Base-by-base conservation (phyloP, 2,888 invertebrate species). In the Arctia plantaginis region DNA sequence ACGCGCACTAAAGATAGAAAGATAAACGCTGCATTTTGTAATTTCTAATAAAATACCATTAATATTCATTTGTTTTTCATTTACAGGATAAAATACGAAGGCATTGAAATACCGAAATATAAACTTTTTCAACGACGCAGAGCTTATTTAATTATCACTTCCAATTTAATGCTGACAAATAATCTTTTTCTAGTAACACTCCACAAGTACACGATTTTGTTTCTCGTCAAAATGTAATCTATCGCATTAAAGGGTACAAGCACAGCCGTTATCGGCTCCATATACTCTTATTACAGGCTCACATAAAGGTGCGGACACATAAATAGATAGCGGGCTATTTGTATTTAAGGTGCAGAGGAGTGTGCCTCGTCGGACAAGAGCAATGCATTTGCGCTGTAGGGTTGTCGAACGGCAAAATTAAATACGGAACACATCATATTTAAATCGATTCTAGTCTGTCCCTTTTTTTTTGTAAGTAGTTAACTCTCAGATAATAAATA, bases 241-340 rank as follows among this genome's bases (percentile, higher is more conserved):
- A 59, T 66, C 66, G 66, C 66, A 51, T 39, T 66, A 27, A 35
- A 66, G 27, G 64, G 39, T 59, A 65, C 68, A 72, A 72, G 69
- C 33, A 55, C 68, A 47, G 59, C 35, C 39, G 39, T 75, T 75
- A 77, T 77, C 76, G 67, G 62, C 30, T 47, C 75, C 74, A 73
- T 76, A 71, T 71, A 76, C 76, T 72, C 69, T 55, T 74, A 73
- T 69, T 75, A 74, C 73, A 47, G 69, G 74, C 67, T 70, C 71
- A 41, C 71, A 79, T 77, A 73, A 76, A 79, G 80, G 79, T 77
- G 76, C 69, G 80, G 77, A 74, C 81, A 80, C 79, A 85, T 83
- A 80, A 82, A 84, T 72, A 77, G 69, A 72, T 65, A 73, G 76
- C 77, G 81, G 81, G 70, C 69, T 69, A 75, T 75, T 66, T 69